Evolutionary conservation across 92 coral and sea anemone species (phyloP), one percentile per base, ranked within the genome.

Genomic region (Paramuricea clavata): DNA sequence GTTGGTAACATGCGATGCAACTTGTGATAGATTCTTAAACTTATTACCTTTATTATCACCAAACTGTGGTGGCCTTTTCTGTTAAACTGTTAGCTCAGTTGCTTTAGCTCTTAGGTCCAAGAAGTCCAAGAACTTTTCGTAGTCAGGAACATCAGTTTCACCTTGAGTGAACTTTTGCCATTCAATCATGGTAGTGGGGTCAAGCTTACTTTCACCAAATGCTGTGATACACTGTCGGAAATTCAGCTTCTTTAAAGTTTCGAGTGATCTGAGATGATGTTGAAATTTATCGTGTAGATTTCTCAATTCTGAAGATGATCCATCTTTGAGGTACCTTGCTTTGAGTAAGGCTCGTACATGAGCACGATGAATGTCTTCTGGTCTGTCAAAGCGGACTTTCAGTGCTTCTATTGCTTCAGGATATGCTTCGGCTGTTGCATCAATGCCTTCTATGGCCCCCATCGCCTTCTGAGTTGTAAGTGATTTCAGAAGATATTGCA

Each of bases 151-250:
- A 64, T 83, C 88, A 9, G 8, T 52, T 1, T 84, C 80, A 13
- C 32, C 61, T 65, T 89, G 89, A n/a, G 72, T 74, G 47, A 44
- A 82, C 76, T 89, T 89, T 82, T 86, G 93, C 93, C 93, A 92
- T 34, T 92, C 92, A 41, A 88, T 83, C 86, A 92, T 85, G 10
- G 94, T 89, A 6, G 69, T 23, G 49, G 78, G 19, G 12, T 83
- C 87, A 19, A 83, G 80, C 23, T 83, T 83, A n/a, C 52, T 34
- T 30, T 83, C 71, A 5, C 78, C 44, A 4, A 49, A 36, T 47
- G 87, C 77, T 11, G 87, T 70, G 50, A 71, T 47, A 52, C 70
- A 71, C 19, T 60, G 9, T 12, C 67, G 85, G 50, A 91, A 83
- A 27, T 91, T 84, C 16, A 69, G 74, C 42, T 91, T 86, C 19